Percentiles rank a stretch among this genome's conserved stretches.
phyloP scores from a whole-genome alignment of 2,888 invertebrate genomes.

The Ennomos fuscantarius region DNA sequence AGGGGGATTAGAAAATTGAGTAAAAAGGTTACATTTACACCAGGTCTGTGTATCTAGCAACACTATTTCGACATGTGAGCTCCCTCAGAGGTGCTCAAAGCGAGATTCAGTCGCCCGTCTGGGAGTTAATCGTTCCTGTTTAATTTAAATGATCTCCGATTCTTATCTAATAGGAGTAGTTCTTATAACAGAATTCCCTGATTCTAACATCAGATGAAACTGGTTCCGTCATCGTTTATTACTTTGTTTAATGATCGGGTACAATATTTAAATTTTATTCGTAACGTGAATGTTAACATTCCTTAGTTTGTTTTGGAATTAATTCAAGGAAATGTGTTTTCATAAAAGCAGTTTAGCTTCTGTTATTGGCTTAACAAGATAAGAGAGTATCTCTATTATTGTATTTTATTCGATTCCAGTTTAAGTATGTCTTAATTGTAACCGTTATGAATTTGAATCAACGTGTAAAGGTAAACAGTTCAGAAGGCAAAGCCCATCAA shows the following conservation, averaged over 20 bases:
- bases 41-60: conserved; percentile 2
- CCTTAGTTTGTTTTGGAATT: conserved; percentile 37
- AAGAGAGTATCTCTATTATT: neutral
- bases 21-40: too few species aligned
- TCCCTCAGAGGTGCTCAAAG: conserved; percentile 36
- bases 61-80: conserved; percentile 13
- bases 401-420: too few species aligned
- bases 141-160: conserved; percentile 72
- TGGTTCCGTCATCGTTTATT: conserved; percentile 64
- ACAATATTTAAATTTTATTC: conserved; percentile 54
- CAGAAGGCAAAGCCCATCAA: too few species aligned
- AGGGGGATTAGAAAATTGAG: too few species aligned
- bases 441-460: too few species aligned
- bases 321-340: conserved; percentile 18
- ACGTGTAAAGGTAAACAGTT: too few species aligned
- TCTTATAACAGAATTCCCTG: conserved; percentile 68
- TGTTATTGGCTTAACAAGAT: conserved; percentile 10
- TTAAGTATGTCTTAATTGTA: too few species aligned
- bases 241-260: conserved; percentile 65
- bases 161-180: conserved; percentile 77
- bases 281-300: conserved; percentile 38
- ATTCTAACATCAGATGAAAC: conserved; percentile 61
- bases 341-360: conserved; percentile 13
- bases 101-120: conserved; percentile 42
- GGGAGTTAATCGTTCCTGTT: conserved; percentile 63